These are phyloP conservation scores for Sphaerophoria taeniata DNA, from an alignment of 2,888 invertebrate species.

Conservation along the genomic window DNA sequence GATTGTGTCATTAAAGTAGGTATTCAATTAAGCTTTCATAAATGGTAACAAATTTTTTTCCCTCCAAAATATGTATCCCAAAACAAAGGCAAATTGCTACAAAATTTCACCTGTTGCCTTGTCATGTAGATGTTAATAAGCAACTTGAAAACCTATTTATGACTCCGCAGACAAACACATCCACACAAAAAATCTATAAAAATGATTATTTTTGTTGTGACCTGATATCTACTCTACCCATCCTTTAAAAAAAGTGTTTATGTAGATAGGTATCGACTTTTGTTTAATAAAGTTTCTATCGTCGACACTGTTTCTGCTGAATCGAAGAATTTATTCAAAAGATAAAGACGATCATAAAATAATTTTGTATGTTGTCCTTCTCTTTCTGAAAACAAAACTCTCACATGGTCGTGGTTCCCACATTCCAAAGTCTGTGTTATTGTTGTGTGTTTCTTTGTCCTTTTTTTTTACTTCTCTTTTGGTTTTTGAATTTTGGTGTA, in stretches of 20 bases:
- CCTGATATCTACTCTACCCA: conserved; percentile 38
- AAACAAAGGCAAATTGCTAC: conserved; percentile 36
- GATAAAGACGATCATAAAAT: conserved; percentile 60
- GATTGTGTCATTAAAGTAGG: conserved; percentile 39
- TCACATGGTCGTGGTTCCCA: conserved; percentile 51
- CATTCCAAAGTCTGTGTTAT: conserved; percentile 64
- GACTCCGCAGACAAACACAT: background rate
- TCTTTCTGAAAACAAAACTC: conserved; percentile 20
- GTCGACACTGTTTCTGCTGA: background rate
- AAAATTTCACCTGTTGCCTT: conserved; percentile 66
- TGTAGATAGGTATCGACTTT: background rate
- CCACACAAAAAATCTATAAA: conserved; percentile 13
- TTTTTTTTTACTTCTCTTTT: conserved; percentile 42
- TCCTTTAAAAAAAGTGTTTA: conserved; percentile 19
- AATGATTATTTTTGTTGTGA: conserved; percentile 47
- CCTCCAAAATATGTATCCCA: conserved; percentile 8
- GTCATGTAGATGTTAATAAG: conserved; percentile 54
- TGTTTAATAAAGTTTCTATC: background rate
- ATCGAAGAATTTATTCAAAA: conserved; percentile 7
- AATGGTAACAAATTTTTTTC: no score
- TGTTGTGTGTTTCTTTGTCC: conserved; percentile 35
- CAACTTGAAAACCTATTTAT: background rate
- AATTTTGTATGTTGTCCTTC: conserved; percentile 34
- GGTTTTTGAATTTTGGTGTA: conserved; percentile 52
- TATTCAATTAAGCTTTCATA: background rate